Evolutionary conservation across 2,797 vertebrate genomes (phyloP).

Genomic region (Bradypodion pumilum): DNA sequence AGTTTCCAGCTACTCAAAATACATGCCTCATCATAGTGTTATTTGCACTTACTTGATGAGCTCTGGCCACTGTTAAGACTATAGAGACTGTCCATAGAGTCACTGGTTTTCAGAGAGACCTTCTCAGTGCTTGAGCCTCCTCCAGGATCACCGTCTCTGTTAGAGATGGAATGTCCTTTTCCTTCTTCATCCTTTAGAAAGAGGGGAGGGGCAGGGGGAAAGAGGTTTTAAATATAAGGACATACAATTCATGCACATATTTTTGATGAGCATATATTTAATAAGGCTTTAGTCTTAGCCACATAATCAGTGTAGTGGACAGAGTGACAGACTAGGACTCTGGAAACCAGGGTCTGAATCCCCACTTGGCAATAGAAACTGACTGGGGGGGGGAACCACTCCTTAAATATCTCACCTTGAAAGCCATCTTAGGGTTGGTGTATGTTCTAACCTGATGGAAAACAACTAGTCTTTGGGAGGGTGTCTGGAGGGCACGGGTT

Average conservation of each 20-base stretch:
- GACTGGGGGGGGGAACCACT: too few relatives aligned
- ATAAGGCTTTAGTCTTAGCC: not conserved
- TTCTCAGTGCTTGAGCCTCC: conserved; percentile 70
- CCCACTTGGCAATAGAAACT: too few relatives aligned
- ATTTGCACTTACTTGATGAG: conserved; percentile 87
- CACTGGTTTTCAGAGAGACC: conserved; percentile 74
- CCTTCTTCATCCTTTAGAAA: conserved; percentile 78
- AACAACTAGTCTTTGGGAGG: too few relatives aligned
- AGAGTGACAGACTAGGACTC: not conserved
- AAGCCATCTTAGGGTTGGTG: too few relatives aligned
- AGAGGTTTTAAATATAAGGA: conserved; percentile 19
- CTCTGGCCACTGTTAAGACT: conserved; percentile 88
- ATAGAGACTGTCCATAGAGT: conserved; percentile 90
- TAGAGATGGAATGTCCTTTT: conserved; percentile 54
- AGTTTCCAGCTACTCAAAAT: not conserved
- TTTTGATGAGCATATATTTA: conserved; percentile 9
- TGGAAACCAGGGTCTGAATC: too few relatives aligned
- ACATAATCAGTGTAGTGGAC: not conserved
- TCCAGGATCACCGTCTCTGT: conserved; percentile 70
- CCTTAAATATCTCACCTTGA: too few relatives aligned
- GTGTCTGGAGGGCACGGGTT: too few relatives aligned
- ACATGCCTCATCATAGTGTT: not conserved
- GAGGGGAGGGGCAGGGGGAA: conserved; percentile 47
- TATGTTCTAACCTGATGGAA: too few relatives aligned
- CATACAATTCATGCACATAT: conserved; percentile 18